Evolutionary conservation across 2,113 vertebrate species (phyloP).

Genomic region (Azemiops feae): DNA sequence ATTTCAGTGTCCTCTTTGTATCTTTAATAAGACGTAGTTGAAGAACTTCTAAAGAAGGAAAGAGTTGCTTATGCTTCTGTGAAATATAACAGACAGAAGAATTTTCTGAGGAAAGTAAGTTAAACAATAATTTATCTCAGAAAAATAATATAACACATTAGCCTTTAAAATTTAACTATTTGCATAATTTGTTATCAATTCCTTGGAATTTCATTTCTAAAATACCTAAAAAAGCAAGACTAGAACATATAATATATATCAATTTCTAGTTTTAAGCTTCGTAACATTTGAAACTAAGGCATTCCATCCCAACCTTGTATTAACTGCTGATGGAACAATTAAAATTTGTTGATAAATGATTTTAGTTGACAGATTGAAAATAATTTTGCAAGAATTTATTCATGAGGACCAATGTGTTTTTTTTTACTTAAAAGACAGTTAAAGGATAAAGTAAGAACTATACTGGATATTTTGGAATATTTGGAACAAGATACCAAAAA

Average conservation of each 20-base stretch:
- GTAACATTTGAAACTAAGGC: not conserved
- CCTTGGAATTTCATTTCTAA: not conserved
- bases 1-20: not conserved
- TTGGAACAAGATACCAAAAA: not conserved
- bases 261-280: not conserved
- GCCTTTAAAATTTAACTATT: not conserved
- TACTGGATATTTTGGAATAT: not conserved
- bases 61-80: not conserved
- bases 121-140: not conserved
- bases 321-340: not conserved
- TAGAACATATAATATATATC: not conserved
- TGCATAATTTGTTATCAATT: not conserved
- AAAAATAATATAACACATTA: not conserved
- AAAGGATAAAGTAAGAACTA: not conserved
- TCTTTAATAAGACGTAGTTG: not conserved
- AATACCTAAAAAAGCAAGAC: not conserved
- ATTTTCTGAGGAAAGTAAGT: constrained; percentile 6
- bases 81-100: not conserved
- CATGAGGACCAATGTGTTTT: not conserved
- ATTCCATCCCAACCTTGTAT: not conserved
- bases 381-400: not conserved
- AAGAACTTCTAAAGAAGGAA: not conserved
- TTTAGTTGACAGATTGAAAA: not conserved
- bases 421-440: not conserved
- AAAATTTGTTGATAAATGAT: not conserved